Conservation (phyloP, 2,113 vertebrate genomes). For the Madoqua kirkii region DNA sequence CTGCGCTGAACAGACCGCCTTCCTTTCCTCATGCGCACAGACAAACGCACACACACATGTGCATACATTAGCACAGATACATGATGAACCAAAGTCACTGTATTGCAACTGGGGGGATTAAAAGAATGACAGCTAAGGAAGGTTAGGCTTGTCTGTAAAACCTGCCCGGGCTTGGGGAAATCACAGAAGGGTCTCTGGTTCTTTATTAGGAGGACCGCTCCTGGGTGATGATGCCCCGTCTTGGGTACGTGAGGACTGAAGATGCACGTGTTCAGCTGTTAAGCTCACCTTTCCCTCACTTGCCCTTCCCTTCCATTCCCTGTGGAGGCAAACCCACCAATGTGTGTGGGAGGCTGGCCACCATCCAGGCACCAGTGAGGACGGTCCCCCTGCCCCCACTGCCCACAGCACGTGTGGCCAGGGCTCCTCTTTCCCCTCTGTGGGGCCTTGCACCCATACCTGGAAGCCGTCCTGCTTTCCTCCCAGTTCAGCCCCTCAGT, state of each 20-base stretch:
- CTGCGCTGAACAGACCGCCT: neutral
- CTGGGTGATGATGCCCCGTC: rapidly evolving
- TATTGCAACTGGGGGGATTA: rapidly evolving
- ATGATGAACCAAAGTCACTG: neutral
- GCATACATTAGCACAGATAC: neutral
- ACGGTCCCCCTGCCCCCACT: no score
- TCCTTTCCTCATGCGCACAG: rapidly evolving
- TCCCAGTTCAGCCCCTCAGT: neutral
- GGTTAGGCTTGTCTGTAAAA: neutral
- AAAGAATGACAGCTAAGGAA: neutral
- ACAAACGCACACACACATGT: rapidly evolving
- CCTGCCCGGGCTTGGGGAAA: neutral
- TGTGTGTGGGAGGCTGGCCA: neutral
- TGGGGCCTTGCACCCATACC: rapidly evolving
- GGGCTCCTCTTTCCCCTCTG: rapidly evolving
- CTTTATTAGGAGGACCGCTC: neutral
- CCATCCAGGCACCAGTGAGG: no score
- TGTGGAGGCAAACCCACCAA: rapidly evolving
- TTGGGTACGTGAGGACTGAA: neutral
- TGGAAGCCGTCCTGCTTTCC: neutral
- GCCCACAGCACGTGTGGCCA: rapidly evolving
- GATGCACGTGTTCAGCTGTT: rapidly evolving
- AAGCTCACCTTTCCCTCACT: neutral
- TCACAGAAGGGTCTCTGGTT: neutral
- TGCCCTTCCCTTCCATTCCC: neutral